These are phyloP conservation scores for Sceliomorpha sp. DNA, from an alignment of 2,888 invertebrate species.

Conservation along the genomic window DNA sequence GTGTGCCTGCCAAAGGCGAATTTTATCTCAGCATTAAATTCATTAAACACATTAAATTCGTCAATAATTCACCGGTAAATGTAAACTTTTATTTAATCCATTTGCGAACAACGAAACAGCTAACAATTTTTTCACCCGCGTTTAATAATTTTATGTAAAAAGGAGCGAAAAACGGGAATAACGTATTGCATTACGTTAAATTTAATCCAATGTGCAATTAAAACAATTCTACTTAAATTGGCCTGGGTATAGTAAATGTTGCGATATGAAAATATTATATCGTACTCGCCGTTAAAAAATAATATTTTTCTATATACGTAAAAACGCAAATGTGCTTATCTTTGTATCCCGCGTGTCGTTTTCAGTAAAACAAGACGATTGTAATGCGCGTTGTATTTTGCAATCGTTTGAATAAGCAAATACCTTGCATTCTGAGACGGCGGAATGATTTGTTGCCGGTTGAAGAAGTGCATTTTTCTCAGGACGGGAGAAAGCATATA, in stretches of 20 bases:
- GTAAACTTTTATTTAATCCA: conserved; percentile 51
- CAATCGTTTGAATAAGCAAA: conserved; percentile 52
- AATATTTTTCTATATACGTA: not conserved
- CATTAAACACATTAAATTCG: conserved; percentile 51
- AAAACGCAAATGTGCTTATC: conserved; percentile 6
- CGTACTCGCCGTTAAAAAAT: conserved; percentile 17
- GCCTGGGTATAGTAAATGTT: no score
- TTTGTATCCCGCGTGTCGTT: conserved; percentile 29
- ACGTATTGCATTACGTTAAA: no score
- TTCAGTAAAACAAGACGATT: conserved; percentile 40
- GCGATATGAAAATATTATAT: conserved; percentile 26
- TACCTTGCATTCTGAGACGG: conserved; percentile 45
- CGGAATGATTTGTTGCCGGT: conserved; percentile 45
- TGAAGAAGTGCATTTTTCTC: conserved; percentile 22
- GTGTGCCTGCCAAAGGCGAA: no score
- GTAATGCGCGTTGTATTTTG: conserved; percentile 32
- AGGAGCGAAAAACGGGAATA: no score
- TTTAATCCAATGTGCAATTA: no score
- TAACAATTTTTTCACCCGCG: no score
- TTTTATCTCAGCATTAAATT: no score
- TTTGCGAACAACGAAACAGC: conserved; percentile 52
- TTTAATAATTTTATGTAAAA: no score
- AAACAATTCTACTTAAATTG: no score
- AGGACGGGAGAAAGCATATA: conserved; percentile 15
- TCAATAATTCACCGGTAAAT: conserved; percentile 47